Evolutionary conservation across 2,888 invertebrate species (phyloP).

Genomic region (Netelia inedita): DNA sequence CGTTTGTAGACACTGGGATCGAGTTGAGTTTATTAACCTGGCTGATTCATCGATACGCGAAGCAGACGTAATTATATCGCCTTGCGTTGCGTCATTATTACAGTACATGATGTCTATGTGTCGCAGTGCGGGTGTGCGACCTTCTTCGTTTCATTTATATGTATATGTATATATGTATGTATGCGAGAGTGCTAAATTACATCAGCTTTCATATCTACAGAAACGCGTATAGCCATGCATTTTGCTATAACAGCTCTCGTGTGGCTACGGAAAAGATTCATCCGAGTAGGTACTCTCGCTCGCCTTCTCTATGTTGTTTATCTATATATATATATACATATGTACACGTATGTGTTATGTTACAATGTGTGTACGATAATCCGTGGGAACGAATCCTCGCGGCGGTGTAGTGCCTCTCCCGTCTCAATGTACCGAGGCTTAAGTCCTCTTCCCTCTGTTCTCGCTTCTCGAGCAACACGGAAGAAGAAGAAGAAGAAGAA

Average conservation of each 20-base stretch:
- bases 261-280: constrained; percentile 42
- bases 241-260: constrained; percentile 36
- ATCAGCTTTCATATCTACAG: constrained; percentile 46
- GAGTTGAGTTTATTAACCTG: background rate
- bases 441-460: constrained; percentile 50
- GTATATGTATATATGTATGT: background rate
- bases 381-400: constrained; percentile 59
- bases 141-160: constrained; percentile 36
- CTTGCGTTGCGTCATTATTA: constrained; percentile 48
- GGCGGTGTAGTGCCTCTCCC: constrained; percentile 32
- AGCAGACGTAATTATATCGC: constrained; percentile 16
- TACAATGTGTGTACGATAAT: constrained; percentile 39
- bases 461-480: constrained; percentile 49
- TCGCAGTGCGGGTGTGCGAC: constrained; percentile 51
- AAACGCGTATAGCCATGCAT: constrained; percentile 15
- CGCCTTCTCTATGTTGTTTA: background rate
- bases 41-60: constrained; percentile 9
- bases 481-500: constrained; percentile 40
- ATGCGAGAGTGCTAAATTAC: constrained; percentile 45
- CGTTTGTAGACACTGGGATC: background rate
- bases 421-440: constrained; percentile 44
- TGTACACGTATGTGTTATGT: background rate
- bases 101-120: constrained; percentile 20
- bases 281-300: constrained; percentile 51
- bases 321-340: constrained; percentile 15